Evolutionary conservation across 2,113 vertebrate genomes (phyloP).

Genomic region (Aix galericulata): DNA sequence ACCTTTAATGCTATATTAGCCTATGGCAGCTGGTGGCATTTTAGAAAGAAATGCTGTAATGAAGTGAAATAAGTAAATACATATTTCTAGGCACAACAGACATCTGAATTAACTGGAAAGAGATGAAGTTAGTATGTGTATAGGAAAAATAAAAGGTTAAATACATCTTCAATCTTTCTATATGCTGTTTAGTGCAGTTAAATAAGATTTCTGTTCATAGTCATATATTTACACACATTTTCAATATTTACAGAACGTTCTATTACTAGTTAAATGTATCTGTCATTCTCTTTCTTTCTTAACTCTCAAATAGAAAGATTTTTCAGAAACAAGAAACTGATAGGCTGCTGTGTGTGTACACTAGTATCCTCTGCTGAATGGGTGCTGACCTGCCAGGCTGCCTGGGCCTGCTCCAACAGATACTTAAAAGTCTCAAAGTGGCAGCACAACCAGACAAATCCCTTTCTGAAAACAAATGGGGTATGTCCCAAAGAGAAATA

Average conservation of each 20-base stretch:
- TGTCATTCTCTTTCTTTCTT: not conserved
- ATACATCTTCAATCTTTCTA: not conserved
- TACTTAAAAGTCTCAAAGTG: not conserved
- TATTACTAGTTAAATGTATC: not conserved
- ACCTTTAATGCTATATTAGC: not conserved
- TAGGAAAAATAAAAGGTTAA: not conserved
- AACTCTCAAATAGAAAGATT: not conserved
- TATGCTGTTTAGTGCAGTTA: not conserved
- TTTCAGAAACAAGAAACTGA: not conserved
- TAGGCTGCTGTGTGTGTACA: not conserved
- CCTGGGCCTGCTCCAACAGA: not conserved
- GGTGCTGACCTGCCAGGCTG: not conserved
- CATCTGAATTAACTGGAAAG: slow-evolving; percentile 33
- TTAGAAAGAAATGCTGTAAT: not conserved
- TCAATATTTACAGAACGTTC: not conserved
- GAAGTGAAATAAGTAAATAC: not conserved
- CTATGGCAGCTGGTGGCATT: not conserved
- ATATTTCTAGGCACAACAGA: slow-evolving; percentile 34
- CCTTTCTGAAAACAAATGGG: not conserved
- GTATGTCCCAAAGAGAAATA: not conserved
- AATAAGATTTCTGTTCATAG: not conserved
- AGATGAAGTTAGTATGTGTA: not conserved
- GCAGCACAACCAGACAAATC: not conserved
- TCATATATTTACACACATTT: not conserved
- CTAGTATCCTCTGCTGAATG: not conserved